Percentiles rank a stretch among this genome's conserved stretches.
Conservation (phyloP, 2,888 invertebrate genomes). For the Perithous albicinctus region DNA sequence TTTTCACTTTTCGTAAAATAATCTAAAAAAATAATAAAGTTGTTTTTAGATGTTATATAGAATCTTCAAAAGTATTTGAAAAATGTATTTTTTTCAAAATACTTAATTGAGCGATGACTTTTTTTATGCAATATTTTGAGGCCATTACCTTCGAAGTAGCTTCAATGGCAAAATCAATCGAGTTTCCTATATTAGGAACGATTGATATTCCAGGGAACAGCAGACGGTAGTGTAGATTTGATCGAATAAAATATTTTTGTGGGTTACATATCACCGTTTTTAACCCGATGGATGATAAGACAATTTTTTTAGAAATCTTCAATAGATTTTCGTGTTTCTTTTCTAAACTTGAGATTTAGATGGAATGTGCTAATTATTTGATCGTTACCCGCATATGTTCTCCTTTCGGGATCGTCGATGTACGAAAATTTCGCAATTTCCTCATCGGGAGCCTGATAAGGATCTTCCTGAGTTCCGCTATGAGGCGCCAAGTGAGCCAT, state of each 20-base stretch:
- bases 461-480: slow-evolving; percentile 87
- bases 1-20: too few species aligned
- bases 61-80: too few species aligned
- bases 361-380: slow-evolving; percentile 32
- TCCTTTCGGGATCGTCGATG: slow-evolving; percentile 88
- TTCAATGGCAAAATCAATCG: not conserved
- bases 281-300: not conserved
- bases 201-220: not conserved
- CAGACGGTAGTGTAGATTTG: not conserved
- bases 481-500: slow-evolving; percentile 90
- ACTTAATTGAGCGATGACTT: too few species aligned
- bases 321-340: too few species aligned
- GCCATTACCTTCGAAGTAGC: not conserved
- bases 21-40: too few species aligned
- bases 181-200: not conserved
- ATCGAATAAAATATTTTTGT: slow-evolving; percentile 19
- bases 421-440: slow-evolving; percentile 89
- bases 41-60: too few species aligned
- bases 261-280: not conserved
- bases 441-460: slow-evolving; percentile 90
- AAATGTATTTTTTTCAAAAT: too few species aligned
- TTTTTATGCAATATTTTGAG: too few species aligned
- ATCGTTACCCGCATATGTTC: slow-evolving; percentile 89
- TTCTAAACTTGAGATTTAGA: too few species aligned
- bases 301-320: too few species aligned